Percentiles rank a stretch among this genome's conserved stretches.
These are phyloP conservation scores for Bos javanicus DNA, from an alignment of 2,113 vertebrate genomes.

Conservation along the genomic window DNA sequence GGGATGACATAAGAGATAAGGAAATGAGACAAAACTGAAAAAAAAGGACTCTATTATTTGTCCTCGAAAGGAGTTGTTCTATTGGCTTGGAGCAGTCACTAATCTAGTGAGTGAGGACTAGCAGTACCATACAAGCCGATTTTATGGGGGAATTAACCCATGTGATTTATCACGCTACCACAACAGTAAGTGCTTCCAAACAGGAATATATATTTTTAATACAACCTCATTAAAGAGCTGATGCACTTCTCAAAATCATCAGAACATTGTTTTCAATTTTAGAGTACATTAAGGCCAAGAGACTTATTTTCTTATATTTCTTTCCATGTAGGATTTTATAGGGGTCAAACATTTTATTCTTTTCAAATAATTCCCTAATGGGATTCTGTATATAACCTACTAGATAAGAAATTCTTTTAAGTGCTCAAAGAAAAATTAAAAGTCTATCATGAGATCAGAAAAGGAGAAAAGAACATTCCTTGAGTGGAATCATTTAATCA, in stretches of 20 bases:
- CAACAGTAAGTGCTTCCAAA: background rate
- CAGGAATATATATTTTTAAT: background rate
- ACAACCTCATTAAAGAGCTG: background rate
- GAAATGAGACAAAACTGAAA: background rate
- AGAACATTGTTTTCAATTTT: background rate
- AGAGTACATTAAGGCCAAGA: background rate
- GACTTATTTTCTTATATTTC: background rate
- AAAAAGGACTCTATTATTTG: background rate
- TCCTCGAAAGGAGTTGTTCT: background rate
- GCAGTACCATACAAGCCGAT: fast-evolving
- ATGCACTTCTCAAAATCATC: background rate
- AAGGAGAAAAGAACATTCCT: background rate
- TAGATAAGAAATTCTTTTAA: constrained; percentile 25
- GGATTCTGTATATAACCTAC: constrained; percentile 18
- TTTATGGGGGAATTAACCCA: background rate
- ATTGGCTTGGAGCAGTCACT: background rate
- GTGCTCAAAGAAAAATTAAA: constrained; percentile 38
- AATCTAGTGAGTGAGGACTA: background rate
- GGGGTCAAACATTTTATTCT: constrained; percentile 43
- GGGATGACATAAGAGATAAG: background rate
- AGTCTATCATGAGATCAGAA: constrained; percentile 26
- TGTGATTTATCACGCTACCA: background rate
- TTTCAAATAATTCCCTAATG: constrained; percentile 42
- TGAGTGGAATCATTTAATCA: background rate
- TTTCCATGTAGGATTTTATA: constrained; percentile 26